Evolutionary conservation across 2,888 invertebrate genomes (phyloP), one percentile per base, ranked within the genome.

Genomic region (Nomada goodeniana): DNA sequence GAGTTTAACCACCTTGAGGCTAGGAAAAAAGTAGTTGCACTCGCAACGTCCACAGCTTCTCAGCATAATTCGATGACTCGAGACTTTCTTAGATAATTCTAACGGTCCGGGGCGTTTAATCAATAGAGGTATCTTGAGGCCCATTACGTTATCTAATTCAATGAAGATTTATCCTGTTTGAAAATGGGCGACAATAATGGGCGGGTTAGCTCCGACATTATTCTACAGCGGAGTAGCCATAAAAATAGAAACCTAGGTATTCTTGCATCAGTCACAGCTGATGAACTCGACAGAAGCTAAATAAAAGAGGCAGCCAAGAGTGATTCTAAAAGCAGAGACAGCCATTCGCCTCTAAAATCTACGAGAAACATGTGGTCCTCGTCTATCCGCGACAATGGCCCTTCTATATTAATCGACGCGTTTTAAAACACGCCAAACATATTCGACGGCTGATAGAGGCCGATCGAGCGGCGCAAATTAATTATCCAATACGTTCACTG

Each of bases 391-490:
- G 47, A n/a, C 13, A 26, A 57, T 26, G 55, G 47, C 18, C 67
- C 23, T 23, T 65, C 78, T 57, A 57, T 42, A 50, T 68, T 71
- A 71, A 81, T 71, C 71, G 85, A 15, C 71, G 44, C 13, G 68
- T 52, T 68, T 77, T 57, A 57, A 44, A 36, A 10, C 74, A 42
- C 36, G 20, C 42, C 44, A 26, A 13, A 23, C 50, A 47, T 61
- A 59, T 64, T 64, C 18, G 74, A 36, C 20, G 29, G 4, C 9
- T 26, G n/a, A 73, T 52, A 42, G 23, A 9, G 67, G n/a, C 0
- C 78, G 76, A 75, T 86, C 72, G 68, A 86, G 59, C 83, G 60
- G 26, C 5, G 75, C 29, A 76, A 80, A 86, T 86, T 83, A 83
- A 86, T 86, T 86, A 86, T 77, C 73, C 63, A 47, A 59, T 61